A percentile compares a stretch with the other conserved stretches of the same genome.
Evolutionary conservation across 2,797 vertebrate genomes (phyloP).

Genomic region (Melanitta fusca): DNA sequence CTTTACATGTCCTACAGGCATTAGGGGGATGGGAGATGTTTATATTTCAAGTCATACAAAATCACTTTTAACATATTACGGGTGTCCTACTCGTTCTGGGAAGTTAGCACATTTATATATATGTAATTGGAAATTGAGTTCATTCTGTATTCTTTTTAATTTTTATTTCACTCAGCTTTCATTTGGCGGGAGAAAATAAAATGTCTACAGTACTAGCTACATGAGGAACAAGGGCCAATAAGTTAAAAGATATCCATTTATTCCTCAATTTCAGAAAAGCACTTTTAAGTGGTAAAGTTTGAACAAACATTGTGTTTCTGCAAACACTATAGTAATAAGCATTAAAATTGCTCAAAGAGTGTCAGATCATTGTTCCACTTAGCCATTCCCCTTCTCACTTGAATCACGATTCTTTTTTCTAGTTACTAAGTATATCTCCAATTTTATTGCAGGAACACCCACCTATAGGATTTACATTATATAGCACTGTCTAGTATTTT

Average conservation of each 20-base stretch:
- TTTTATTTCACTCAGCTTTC: not conserved
- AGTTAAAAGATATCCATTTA: not conserved
- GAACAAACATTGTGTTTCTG: not conserved
- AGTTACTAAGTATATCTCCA: not conserved
- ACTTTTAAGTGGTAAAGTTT: not conserved
- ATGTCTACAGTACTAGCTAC: not conserved
- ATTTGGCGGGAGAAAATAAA: not conserved
- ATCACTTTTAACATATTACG: not conserved
- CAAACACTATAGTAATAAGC: not conserved
- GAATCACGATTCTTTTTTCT: not conserved
- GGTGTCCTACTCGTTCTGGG: not conserved
- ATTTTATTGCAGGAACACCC: not conserved
- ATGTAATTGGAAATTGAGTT: not conserved
- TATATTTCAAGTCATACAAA: not conserved
- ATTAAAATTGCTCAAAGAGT: not conserved
- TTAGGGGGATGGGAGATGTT: not conserved
- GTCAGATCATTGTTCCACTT: not conserved
- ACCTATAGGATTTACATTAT: not conserved
- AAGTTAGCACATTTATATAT: not conserved
- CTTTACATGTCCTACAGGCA: not conserved
- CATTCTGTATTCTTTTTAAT: not conserved
- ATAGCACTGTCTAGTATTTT: not conserved
- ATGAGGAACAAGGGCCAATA: not conserved
- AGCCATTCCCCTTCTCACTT: not conserved
- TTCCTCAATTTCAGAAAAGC: not conserved